A percentile compares a stretch with the other conserved stretches of the same genome.
These are phyloP conservation scores for Drosophila greeni DNA, from an alignment of 2,888 invertebrate species.

Conservation along the genomic window DNA sequence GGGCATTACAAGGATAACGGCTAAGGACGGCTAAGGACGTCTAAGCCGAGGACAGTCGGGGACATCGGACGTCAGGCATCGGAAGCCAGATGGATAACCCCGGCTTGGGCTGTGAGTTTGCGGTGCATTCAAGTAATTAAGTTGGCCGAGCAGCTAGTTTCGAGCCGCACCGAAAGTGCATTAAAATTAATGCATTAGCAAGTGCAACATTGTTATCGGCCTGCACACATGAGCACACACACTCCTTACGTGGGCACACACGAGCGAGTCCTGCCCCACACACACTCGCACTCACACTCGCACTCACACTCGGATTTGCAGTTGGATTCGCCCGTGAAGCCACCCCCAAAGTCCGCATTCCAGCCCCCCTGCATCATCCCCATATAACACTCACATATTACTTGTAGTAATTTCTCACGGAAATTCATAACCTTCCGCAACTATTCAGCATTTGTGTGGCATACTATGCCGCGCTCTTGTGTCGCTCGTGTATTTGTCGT, in stretches of 20 bases:
- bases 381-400: conserved; percentile 66
- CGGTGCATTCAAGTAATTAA: conserved; percentile 67
- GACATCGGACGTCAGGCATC: conserved; percentile 23
- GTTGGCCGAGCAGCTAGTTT: conserved; percentile 45
- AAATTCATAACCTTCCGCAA: conserved; percentile 77
- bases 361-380: conserved; percentile 31
- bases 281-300: not conserved
- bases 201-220: conserved; percentile 73
- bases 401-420: conserved; percentile 76
- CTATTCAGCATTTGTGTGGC: conserved; percentile 74
- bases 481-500: conserved; percentile 40
- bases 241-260: conserved; percentile 68
- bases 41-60: conserved; percentile 1
- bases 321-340: not conserved
- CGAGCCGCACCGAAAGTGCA: conserved; percentile 65
- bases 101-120: conserved; percentile 30
- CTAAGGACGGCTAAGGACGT: conserved; percentile 18
- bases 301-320: not conserved
- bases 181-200: conserved; percentile 72
- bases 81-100: conserved; percentile 71
- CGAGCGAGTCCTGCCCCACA: conserved; percentile 50
- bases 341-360: conserved; percentile 16
- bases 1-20: conserved; percentile 44
- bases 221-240: conserved; percentile 70
- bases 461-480: conserved; percentile 56